phyloP scores from a whole-genome alignment of 2,888 invertebrate genomes.

The Steinernema scapterisci region DNA sequence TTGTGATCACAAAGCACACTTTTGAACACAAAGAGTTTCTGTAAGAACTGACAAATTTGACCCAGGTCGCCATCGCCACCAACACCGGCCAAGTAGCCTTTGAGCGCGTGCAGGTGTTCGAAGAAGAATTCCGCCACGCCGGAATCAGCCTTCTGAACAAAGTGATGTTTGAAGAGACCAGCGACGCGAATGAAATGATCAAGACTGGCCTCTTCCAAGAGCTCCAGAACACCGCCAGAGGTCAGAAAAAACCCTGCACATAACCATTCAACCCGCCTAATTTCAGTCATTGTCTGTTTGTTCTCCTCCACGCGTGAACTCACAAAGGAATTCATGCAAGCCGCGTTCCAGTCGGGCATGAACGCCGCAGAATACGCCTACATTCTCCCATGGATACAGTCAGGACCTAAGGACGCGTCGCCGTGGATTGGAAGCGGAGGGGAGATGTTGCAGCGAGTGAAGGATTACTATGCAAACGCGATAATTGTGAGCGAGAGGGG shows the following conservation, averaged over 20 bases:
- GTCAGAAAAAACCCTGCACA: slow-evolving; percentile 44
- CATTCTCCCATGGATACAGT: slow-evolving; percentile 63
- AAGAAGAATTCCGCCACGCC: slow-evolving; percentile 60
- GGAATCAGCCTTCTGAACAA: slow-evolving; percentile 54
- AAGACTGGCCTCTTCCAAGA: slow-evolving; percentile 58
- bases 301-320: slow-evolving; percentile 64
- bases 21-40: not conserved
- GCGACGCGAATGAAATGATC: slow-evolving; percentile 54
- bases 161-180: slow-evolving; percentile 60
- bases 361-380: slow-evolving; percentile 62
- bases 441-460: slow-evolving; percentile 60
- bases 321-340: slow-evolving; percentile 47
- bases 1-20: too few relatives aligned
- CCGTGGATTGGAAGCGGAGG: slow-evolving; percentile 64
- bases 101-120: slow-evolving; percentile 60
- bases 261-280: not conserved
- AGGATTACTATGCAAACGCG: slow-evolving; percentile 62
- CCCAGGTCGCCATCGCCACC: slow-evolving; percentile 59
- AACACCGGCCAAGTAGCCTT: slow-evolving; percentile 65
- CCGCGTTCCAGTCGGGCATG: slow-evolving; percentile 46
- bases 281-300: slow-evolving; percentile 61
- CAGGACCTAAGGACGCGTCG: slow-evolving; percentile 54
- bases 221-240: slow-evolving; percentile 56
- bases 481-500: slow-evolving; percentile 46
- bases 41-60: not conserved